phyloP scores from a whole-genome alignment of 2,797 vertebrate genomes.

The Pangasius krempfi region DNA sequence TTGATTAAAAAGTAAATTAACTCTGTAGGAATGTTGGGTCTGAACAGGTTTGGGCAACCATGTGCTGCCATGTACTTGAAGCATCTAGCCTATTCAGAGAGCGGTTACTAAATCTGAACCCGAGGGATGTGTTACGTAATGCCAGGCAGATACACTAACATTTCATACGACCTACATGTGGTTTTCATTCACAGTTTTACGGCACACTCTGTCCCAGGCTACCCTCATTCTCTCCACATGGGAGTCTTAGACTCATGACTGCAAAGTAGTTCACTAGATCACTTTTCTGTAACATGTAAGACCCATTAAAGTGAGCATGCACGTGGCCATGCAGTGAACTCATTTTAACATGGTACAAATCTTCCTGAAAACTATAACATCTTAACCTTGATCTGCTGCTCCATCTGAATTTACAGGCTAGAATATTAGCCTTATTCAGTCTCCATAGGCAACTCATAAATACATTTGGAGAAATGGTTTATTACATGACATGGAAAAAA shows the following conservation, averaged over 20 bases:
- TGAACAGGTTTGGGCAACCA: neutral
- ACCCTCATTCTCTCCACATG: neutral
- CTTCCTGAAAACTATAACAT: neutral
- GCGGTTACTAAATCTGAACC: neutral
- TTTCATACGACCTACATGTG: constrained; percentile 35
- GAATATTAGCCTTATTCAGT: neutral
- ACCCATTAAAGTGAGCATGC: neutral
- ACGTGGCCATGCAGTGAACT: neutral
- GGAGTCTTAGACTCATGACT: neutral
- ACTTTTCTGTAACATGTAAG: neutral
- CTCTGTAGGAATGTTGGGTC: neutral
- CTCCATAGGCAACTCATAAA: neutral
- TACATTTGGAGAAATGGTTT: neutral
- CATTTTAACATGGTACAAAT: neutral
- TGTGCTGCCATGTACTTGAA: neutral
- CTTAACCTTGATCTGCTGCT: neutral
- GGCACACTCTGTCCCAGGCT: neutral
- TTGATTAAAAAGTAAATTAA: neutral
- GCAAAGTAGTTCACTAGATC: neutral
- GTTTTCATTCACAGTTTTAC: constrained; percentile 36
- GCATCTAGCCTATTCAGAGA: neutral
- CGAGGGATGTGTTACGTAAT: constrained; percentile 28
- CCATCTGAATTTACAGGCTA: neutral
- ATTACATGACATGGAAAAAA: neutral
- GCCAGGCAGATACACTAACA: neutral